These are phyloP conservation scores for Dasyornis broadbenti DNA, from an alignment of 2,113 vertebrate genomes.

Conservation along the genomic window DNA sequence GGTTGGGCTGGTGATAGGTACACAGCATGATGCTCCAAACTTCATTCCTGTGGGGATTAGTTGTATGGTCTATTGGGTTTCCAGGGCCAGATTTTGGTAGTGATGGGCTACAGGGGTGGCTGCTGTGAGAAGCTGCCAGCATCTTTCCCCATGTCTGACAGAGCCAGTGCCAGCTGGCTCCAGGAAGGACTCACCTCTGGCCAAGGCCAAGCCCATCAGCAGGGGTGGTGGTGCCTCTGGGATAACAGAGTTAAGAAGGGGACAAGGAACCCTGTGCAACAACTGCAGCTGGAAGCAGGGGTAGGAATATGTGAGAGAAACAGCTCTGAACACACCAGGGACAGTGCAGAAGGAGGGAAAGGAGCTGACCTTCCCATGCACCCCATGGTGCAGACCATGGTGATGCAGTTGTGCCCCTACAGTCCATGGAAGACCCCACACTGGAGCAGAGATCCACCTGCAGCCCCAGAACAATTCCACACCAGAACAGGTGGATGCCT, in stretches of 20 bases:
- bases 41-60: not conserved
- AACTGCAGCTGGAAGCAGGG: not conserved
- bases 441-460: not conserved
- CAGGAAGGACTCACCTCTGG: fast-evolving
- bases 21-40: not conserved
- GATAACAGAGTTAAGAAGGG: not conserved
- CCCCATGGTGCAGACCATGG: too few relatives aligned
- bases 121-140: not conserved
- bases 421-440: not conserved
- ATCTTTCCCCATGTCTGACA: not conserved
- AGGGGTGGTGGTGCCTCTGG: too few relatives aligned
- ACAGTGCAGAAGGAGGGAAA: not conserved
- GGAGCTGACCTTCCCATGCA: not conserved
- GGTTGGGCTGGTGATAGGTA: not conserved
- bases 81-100: not conserved
- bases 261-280: not conserved
- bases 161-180: not conserved
- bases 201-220: not conserved
- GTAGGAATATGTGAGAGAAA: not conserved
- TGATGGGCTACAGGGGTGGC: too few relatives aligned
- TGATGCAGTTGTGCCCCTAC: not conserved
- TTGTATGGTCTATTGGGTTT: not conserved
- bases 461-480: too few relatives aligned
- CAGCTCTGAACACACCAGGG: not conserved
- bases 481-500: not conserved